A percentile compares a stretch with the other conserved stretches of the same genome.
These are phyloP conservation scores for Eumeta japonica DNA, from an alignment of 1,140 invertebrate genomes.

Conservation along the genomic window DNA sequence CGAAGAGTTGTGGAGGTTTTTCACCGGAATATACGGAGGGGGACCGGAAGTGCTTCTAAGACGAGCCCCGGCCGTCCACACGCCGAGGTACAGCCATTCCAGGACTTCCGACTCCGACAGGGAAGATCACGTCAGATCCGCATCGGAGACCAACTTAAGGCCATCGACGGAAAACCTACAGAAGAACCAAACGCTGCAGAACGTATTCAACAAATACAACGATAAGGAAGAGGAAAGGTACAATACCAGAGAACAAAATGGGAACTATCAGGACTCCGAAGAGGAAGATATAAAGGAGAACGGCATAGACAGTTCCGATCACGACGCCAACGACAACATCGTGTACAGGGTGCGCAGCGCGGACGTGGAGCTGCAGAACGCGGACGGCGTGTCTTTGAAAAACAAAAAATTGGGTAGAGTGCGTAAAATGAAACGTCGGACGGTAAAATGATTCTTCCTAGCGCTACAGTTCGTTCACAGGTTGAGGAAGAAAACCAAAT, in stretches of 20 bases:
- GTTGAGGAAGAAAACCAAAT: constrained; percentile 29
- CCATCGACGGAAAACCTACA: constrained; percentile 25
- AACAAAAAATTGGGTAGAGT: constrained; percentile 36
- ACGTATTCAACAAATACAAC: constrained; percentile 31
- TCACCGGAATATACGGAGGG: constrained; percentile 80
- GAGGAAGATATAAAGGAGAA: constrained; percentile 38
- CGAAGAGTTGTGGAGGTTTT: constrained; percentile 82
- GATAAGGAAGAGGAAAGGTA: constrained; percentile 34
- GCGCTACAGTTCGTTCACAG: constrained; percentile 45
- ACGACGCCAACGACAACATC: constrained; percentile 36
- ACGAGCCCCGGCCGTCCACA: constrained; percentile 18
- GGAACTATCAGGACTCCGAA: constrained; percentile 37
- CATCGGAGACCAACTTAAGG: constrained; percentile 34
- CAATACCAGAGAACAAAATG: constrained; percentile 33
- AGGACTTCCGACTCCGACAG: constrained; percentile 39
- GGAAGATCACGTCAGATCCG: constrained; percentile 42
- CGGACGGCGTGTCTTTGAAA: constrained; percentile 37
- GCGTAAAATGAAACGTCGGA: constrained; percentile 37
- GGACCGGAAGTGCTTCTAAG: constrained; percentile 73
- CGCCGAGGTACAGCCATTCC: constrained; percentile 9
- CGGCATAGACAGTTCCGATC: constrained; percentile 35
- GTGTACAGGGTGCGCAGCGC: constrained; percentile 12
- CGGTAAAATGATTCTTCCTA: constrained; percentile 53
- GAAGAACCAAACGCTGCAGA: constrained; percentile 51
- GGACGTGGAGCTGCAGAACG: constrained; percentile 30